A percentile compares a stretch with the other conserved stretches of the same genome.
phyloP scores from a whole-genome alignment of 1,140 invertebrate species.

The Cyclina sinensis region DNA sequence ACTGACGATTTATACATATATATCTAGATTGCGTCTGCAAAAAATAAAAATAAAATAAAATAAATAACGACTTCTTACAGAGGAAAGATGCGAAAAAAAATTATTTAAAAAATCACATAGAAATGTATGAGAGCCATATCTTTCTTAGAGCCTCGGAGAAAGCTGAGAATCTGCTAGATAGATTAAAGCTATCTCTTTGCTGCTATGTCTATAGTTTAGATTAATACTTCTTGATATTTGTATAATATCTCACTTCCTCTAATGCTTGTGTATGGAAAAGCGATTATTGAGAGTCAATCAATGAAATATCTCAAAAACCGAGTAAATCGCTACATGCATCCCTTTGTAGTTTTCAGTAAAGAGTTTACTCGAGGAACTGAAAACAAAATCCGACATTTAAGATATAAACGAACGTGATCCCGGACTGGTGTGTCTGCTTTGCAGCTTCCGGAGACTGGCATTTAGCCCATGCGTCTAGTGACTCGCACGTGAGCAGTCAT shows the following conservation, averaged over 20 bases:
- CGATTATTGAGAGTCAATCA: background rate
- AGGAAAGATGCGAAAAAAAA: too few relatives aligned
- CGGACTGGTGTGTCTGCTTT: too few relatives aligned
- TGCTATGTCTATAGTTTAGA: slow-evolving; percentile 1
- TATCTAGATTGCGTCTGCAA: too few relatives aligned
- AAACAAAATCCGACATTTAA: background rate
- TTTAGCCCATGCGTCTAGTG: too few relatives aligned
- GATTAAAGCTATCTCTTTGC: slow-evolving; percentile 28
- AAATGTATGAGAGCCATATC: too few relatives aligned
- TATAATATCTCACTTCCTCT: slow-evolving; percentile 25
- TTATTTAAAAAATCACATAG: too few relatives aligned
- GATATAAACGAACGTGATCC: background rate
- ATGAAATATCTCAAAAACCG: slow-evolving; percentile 20
- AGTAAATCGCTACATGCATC: slow-evolving; percentile 13
- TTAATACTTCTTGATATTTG: slow-evolving; percentile 30
- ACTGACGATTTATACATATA: too few relatives aligned
- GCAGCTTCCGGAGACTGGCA: too few relatives aligned
- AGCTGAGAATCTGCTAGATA: background rate
- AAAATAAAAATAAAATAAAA: too few relatives aligned
- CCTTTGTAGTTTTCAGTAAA: slow-evolving; percentile 11
- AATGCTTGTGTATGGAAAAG: background rate
- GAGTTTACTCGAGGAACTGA: background rate
- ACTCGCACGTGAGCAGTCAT: too few relatives aligned
- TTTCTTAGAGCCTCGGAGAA: background rate
- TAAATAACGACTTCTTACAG: too few relatives aligned